Base-by-base conservation (phyloP, 2,113 vertebrate genomes). In the Herpailurus yagouaroundi region DNA sequence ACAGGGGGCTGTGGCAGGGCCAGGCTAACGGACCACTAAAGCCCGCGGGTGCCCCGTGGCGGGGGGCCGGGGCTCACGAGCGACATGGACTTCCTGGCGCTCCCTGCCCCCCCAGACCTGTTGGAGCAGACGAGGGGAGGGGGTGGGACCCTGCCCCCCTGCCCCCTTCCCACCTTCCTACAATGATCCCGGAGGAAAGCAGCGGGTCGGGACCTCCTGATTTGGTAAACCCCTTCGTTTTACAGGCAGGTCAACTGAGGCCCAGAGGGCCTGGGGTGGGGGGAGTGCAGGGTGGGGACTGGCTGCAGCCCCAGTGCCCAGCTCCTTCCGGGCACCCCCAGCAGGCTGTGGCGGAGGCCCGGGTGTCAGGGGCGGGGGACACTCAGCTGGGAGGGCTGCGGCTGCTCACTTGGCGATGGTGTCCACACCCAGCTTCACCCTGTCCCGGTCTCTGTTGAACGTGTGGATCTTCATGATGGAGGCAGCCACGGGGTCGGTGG, bases 381-480 rank as follows among this genome's bases (percentile, higher is more conserved):
- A 25, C 64, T 33, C 25, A 2, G 7, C 19, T 2, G 11, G 38
- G 60, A 57, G 79, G 31, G 10, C 13, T 10, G 15, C 31, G 4
- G 1, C 3, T 27, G 92, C 99, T 99, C 98, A 99, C 99, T 99
- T 99, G 98, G 99, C 99, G 4, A 99, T 99, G 95, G 99, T 99
- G 93, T 99, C 99, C 97, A 99, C 99, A 0, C 99, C 99, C 14
- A 98, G 95, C 63, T 99, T 99, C 27, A 99, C 99, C 93, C 98
- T 99, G 41, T 99, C 99, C 90, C 97, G 98, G 98, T 99, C 99
- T 98, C 99, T 99, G 97, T 99, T 99, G 98, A 99, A 99, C 0
- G 99, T 99, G 98, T 99, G 99, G 74, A 99, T 98, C 99, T 99
- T 99, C 99, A 99, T 99, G 95, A 99, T 98, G 10, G 99, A 99